Percentiles rank a stretch among this genome's conserved stretches.
phyloP scores from a whole-genome alignment of 1,140 invertebrate species.

The Drosophila bipectinata region DNA sequence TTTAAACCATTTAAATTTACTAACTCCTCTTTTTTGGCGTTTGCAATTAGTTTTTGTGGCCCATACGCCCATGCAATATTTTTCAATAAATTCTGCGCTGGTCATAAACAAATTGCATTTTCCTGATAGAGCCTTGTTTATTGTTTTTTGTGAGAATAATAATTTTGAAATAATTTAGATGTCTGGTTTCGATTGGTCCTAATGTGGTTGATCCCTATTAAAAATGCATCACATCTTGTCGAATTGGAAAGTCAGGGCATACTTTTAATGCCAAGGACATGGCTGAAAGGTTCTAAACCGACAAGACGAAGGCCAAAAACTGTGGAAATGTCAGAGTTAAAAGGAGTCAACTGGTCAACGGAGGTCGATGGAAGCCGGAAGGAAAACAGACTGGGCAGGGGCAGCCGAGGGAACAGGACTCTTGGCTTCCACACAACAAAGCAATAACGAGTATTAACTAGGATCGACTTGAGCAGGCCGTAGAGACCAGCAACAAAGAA shows the following conservation, averaged over 20 bases:
- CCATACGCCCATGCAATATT: slow-evolving; percentile 49
- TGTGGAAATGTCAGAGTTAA: slow-evolving; percentile 64
- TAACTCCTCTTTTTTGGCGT: slow-evolving; percentile 17
- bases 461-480: slow-evolving; percentile 41
- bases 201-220: slow-evolving; percentile 27
- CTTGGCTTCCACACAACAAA: slow-evolving; percentile 28
- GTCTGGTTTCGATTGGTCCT: background rate
- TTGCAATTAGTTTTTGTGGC: slow-evolving; percentile 44
- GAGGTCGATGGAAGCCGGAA: slow-evolving; percentile 17
- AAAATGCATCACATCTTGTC: slow-evolving; percentile 34
- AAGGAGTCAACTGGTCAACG: slow-evolving; percentile 54
- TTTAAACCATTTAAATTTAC: slow-evolving; percentile 30
- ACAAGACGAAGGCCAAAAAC: slow-evolving; percentile 49
- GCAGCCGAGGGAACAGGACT: background rate
- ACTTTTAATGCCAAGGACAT: slow-evolving; percentile 66
- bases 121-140: slow-evolving; percentile 1
- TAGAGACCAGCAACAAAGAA: slow-evolving; percentile 20
- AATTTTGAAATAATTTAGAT: background rate
- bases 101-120: slow-evolving; percentile 50
- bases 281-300: slow-evolving; percentile 2
- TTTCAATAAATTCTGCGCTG: slow-evolving; percentile 64
- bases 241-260: slow-evolving; percentile 14
- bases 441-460: slow-evolving; percentile 52
- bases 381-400: slow-evolving; percentile 5
- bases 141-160: slow-evolving; percentile 16